These are phyloP conservation scores for Aproaerema taeniolella DNA, from an alignment of 2,888 invertebrate species.

Conservation along the genomic window DNA sequence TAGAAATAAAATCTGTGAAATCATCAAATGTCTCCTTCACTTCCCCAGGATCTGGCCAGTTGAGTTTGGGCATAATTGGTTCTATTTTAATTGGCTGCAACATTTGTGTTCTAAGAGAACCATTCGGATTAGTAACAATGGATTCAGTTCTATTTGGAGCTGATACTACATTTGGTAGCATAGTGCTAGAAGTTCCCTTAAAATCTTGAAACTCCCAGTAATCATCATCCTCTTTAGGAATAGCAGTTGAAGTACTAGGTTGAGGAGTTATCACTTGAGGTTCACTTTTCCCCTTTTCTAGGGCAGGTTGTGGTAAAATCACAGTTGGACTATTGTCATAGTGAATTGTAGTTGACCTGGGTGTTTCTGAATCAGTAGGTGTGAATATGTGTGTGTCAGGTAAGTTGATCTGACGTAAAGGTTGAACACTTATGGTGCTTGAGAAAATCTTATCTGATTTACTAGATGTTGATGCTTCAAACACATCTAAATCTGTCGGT, in stretches of 20 bases:
- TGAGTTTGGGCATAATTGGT: constrained; percentile 58
- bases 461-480: constrained; percentile 43
- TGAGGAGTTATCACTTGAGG: constrained; percentile 1
- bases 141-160: constrained; percentile 17
- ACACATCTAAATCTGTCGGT: constrained; percentile 50
- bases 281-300: constrained; percentile 25
- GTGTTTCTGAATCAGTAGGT: constrained; percentile 70
- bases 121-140: constrained; percentile 25
- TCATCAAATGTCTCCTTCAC: constrained; percentile 65
- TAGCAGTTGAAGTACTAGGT: constrained; percentile 20
- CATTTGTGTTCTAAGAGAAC: constrained; percentile 45
- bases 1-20: constrained; percentile 60
- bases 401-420: constrained; percentile 63
- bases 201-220: constrained; percentile 70
- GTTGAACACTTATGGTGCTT: constrained; percentile 56
- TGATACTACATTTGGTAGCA: too few relatives aligned
- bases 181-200: constrained; percentile 32
- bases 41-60: constrained; percentile 72
- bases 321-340: constrained; percentile 48
- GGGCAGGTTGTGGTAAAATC: constrained; percentile 40
- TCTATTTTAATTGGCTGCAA: constrained; percentile 65
- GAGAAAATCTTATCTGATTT: constrained; percentile 58
- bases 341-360: constrained; percentile 71
- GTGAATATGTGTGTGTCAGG: constrained; percentile 74
- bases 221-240: constrained; percentile 45